These are phyloP conservation scores for Corvus cornix DNA, from an alignment of 2,113 vertebrate genomes.

Conservation along the genomic window DNA sequence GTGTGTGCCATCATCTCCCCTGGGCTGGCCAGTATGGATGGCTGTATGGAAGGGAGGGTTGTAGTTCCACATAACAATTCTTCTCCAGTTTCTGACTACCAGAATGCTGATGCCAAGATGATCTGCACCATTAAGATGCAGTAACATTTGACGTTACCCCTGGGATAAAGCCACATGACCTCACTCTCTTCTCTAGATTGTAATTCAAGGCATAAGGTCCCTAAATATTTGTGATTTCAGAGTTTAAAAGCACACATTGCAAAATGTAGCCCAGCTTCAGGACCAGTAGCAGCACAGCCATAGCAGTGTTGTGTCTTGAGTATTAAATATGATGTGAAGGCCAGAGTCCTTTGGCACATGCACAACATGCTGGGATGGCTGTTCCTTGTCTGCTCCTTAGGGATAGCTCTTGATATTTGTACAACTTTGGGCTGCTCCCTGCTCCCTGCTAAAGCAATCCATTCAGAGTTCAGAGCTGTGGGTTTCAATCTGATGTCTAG, in stretches of 20 bases:
- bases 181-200: not conserved
- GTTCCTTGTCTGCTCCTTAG: not conserved
- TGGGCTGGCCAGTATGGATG: not conserved
- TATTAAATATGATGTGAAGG: not conserved
- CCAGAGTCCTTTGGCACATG: too few relatives aligned
- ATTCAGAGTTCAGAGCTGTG: not conserved
- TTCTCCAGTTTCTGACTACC: not conserved
- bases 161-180: not conserved
- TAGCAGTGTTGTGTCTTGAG: too few relatives aligned
- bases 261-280: not conserved
- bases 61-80: not conserved
- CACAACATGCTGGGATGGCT: rapidly evolving
- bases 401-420: not conserved
- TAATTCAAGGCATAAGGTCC: not conserved
- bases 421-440: not conserved
- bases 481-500: not conserved
- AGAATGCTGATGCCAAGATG: not conserved
- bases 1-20: rapidly evolving
- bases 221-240: not conserved
- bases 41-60: not conserved
- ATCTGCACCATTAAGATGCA: not conserved
- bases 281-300: not conserved
- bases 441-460: not conserved
- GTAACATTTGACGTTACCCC: not conserved
- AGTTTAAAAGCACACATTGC: not conserved